Percentiles rank a stretch among this genome's conserved stretches.
Evolutionary conservation across 35 echinoderm and acorn worm genomes (phyloP).

Genomic region (Apostichopus japonicus): DNA sequence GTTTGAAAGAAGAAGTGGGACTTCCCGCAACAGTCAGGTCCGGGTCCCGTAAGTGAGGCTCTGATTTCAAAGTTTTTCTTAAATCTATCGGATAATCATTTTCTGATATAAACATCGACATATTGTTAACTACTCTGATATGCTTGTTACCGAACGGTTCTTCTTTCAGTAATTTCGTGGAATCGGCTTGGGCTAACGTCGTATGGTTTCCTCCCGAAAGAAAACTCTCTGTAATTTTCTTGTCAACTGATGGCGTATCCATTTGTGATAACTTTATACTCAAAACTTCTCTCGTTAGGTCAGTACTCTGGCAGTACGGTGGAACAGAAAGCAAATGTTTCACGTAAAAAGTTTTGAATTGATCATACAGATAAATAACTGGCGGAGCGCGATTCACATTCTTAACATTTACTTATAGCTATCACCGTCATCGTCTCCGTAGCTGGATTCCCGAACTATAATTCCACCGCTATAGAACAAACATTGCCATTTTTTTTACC

Average conservation of each 20-base stretch:
- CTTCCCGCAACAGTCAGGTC: neutral
- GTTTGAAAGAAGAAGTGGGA: neutral
- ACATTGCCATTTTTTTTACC: neutral
- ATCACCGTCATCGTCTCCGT: neutral
- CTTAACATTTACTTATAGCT: neutral
- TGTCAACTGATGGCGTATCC: neutral
- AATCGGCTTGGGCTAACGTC: neutral
- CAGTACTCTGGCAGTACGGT: too few species aligned
- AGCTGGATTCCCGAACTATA: neutral
- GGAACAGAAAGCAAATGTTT: too few species aligned
- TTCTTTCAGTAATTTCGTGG: neutral
- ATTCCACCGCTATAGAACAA: neutral
- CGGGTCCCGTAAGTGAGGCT: neutral
- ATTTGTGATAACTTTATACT: neutral
- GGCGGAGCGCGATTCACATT: neutral
- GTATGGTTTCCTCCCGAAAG: neutral
- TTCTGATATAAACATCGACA: neutral
- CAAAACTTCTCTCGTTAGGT: too few species aligned
- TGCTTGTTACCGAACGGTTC: neutral
- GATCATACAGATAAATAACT: neutral
- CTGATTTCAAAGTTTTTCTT: neutral
- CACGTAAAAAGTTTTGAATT: neutral
- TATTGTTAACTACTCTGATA: neutral
- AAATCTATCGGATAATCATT: constrained; percentile 1
- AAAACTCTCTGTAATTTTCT: neutral